phyloP scores from a whole-genome alignment of 2,113 vertebrate species.

The Cheilinus undulatus region DNA sequence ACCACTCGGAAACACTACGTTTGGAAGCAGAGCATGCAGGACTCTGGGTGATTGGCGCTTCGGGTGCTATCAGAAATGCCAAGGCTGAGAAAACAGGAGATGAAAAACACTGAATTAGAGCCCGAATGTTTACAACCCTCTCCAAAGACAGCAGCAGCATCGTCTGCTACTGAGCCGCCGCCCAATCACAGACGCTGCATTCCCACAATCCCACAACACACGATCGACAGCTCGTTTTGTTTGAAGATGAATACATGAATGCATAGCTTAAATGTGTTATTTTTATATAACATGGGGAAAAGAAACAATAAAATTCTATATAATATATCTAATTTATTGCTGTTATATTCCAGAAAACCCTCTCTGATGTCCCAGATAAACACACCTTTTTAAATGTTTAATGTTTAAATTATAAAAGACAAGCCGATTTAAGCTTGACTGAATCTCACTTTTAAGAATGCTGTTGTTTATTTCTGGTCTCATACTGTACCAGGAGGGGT shows the following conservation, averaged over 20 bases:
- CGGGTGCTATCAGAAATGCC: slow-evolving; percentile 14
- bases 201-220: slow-evolving; percentile 42
- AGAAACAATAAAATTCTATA: slow-evolving; percentile 72
- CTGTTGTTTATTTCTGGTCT: slow-evolving; percentile 44
- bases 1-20: slow-evolving; percentile 53
- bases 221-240: slow-evolving; percentile 53
- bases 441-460: slow-evolving; percentile 44
- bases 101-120: slow-evolving; percentile 43
- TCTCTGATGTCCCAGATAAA: slow-evolving; percentile 48
- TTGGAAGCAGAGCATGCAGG: slow-evolving; percentile 32
- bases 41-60: slow-evolving; percentile 34
- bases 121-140: slow-evolving; percentile 64
- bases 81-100: slow-evolving; percentile 28
- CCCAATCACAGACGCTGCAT: slow-evolving; percentile 46
- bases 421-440: slow-evolving; percentile 52
- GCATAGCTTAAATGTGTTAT: slow-evolving; percentile 74
- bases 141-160: slow-evolving; percentile 61
- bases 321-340: slow-evolving; percentile 84
- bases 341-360: slow-evolving; percentile 68
- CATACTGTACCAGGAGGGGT: neutral
- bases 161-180: slow-evolving; percentile 33
- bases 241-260: slow-evolving; percentile 58
- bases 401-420: slow-evolving; percentile 65
- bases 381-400: slow-evolving; percentile 44
- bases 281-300: slow-evolving; percentile 76